Evolutionary conservation across 2,113 vertebrate genomes (phyloP).

Genomic region (Numenius arquata): DNA sequence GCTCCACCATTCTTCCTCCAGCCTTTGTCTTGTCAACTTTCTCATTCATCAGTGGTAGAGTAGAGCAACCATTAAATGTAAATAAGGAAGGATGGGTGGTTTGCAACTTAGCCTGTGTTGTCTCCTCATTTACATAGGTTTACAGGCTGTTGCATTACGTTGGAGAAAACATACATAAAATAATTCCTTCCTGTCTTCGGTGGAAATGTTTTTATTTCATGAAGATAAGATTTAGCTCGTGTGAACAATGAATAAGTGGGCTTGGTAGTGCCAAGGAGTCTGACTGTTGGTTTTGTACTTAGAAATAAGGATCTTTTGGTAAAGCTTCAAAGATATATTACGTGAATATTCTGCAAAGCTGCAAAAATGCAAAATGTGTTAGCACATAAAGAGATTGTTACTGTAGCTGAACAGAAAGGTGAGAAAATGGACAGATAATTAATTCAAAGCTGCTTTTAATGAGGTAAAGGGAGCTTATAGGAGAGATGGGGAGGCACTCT

Average conservation of each 20-base stretch:
- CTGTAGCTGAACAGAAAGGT: not conserved
- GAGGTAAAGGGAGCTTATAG: no score
- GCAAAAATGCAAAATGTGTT: not conserved
- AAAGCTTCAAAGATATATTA: not conserved
- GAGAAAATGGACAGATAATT: not conserved
- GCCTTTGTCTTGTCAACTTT: not conserved
- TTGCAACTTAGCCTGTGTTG: not conserved
- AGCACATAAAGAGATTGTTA: not conserved
- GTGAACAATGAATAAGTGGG: not conserved
- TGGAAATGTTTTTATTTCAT: not conserved
- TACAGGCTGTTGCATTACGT: not conserved
- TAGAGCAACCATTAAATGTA: not conserved
- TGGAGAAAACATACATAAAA: not conserved
- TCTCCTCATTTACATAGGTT: not conserved
- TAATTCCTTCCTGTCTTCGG: not conserved
- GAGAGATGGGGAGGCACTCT: no score
- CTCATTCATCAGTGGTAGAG: not conserved
- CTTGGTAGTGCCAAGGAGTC: not conserved
- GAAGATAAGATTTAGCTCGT: not conserved
- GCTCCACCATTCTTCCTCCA: not conserved
- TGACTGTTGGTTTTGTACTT: not conserved
- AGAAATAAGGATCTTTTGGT: not conserved
- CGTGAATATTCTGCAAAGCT: not conserved
- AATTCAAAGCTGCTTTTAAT: not conserved
- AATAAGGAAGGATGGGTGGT: not conserved